A percentile compares a stretch with the other conserved stretches of the same genome.
phyloP scores from a whole-genome alignment of 2,888 invertebrate genomes.

The Dryadula phaetusa region DNA sequence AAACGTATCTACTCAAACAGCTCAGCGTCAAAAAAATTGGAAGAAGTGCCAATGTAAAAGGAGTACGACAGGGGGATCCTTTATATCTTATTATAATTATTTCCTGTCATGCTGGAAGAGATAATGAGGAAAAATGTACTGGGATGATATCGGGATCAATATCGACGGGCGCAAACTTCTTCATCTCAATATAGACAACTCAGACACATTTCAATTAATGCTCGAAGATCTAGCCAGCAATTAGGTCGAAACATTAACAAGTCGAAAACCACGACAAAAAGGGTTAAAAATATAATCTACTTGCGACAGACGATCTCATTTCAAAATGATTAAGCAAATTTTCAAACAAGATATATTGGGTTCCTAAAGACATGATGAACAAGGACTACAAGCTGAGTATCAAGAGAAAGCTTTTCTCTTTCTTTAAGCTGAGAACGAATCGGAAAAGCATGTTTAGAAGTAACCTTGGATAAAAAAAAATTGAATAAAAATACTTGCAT shows the following conservation, averaged over 20 bases:
- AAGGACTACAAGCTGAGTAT: not conserved
- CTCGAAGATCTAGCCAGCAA: not conserved
- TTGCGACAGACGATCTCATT: not conserved
- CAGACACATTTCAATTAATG: not conserved
- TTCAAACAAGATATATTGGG: not conserved
- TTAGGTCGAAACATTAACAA: not conserved
- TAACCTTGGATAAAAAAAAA: not conserved
- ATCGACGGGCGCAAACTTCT: constrained; percentile 1
- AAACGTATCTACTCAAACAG: constrained; percentile 7
- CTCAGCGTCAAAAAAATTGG: not conserved
- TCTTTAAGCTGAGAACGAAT: not conserved
- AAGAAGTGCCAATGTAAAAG: not conserved
- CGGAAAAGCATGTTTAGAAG: not conserved
- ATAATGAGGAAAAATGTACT: constrained; percentile 18
- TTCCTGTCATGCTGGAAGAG: not conserved
- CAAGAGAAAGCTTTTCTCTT: not conserved
- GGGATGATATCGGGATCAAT: not conserved
- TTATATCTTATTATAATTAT: constrained; percentile 5
- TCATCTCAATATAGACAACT: not conserved
- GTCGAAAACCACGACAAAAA: not conserved
- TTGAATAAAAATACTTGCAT: not conserved
- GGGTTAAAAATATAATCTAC: not conserved
- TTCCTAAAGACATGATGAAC: not conserved
- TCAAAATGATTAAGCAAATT: not conserved
- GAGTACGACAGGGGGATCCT: constrained; percentile 20